These are phyloP conservation scores for Bos indicus DNA, from an alignment of 2,113 vertebrate genomes.

Conservation along the genomic window DNA sequence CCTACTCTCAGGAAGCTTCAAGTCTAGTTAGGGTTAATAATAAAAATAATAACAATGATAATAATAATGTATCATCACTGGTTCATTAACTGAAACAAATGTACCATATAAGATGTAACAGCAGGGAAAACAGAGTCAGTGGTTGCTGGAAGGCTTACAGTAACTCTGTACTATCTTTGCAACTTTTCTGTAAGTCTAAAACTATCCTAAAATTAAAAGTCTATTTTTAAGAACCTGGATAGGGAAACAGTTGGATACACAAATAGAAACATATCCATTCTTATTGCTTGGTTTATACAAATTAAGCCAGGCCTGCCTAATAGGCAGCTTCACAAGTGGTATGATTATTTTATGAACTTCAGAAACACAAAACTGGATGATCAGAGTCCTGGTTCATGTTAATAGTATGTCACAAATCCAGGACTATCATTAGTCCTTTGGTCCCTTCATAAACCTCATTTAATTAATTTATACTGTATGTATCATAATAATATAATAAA, in stretches of 20 bases:
- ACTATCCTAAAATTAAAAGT: conserved; percentile 48
- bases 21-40: background rate
- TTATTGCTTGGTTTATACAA: conserved; percentile 32
- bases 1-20: background rate
- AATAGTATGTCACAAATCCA: background rate
- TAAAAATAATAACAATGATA: background rate
- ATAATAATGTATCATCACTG: background rate
- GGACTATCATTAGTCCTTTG: background rate
- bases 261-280: conserved; percentile 47
- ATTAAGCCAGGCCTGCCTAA: conserved; percentile 21
- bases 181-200: conserved; percentile 49
- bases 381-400: background rate
- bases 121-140: background rate
- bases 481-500: background rate
- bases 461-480: background rate
- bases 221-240: conserved; percentile 53
- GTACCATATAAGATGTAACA: background rate
- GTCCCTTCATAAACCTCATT: background rate
- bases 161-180: background rate
- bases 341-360: background rate
- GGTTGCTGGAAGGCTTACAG: background rate
- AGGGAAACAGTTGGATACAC: conserved; percentile 33
- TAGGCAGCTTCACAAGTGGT: background rate
- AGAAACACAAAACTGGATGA: background rate
- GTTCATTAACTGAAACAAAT: background rate